Base-by-base conservation (phyloP, 2,113 vertebrate species). In the Machaerirhynchus nigripectus region DNA sequence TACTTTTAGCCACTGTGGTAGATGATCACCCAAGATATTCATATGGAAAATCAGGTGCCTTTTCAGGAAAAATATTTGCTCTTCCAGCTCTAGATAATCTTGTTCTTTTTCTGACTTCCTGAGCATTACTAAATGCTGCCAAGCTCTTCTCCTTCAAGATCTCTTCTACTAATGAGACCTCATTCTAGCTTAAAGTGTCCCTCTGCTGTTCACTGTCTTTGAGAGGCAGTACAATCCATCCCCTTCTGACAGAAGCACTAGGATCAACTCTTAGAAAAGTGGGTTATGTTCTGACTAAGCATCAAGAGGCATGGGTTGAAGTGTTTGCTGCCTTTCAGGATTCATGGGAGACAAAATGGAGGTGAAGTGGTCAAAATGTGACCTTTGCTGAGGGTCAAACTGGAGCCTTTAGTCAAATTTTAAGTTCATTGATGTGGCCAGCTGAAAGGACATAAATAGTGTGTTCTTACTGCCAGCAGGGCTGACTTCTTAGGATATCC, bases 81-180 rank as follows among this genome's bases (percentile, higher is more conserved):
- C 44, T 90, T 94, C 61, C 30, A 80, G 75, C 53, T 82, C 46
- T 73, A 87, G 65, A 82, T 65, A 89, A 63, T 94, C 84, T 93
- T 93, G 59, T 57, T 80, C 61, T 84, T 96, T 84, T 88, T 60
- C 59, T 90, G 88, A 88, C 75, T 96, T 96, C 92, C 95, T 95
- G 75, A 95, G 76, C 28, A 6, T 80, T 88, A 11, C 85, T 95
- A 96, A 96, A 84, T 92, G 47, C 87, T 90, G 92, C 93, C 56
- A 84, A 78, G 85, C 79, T 93, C 85, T 96, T 86, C 75, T 87
- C 78, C 76, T 96, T 93, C 80, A 97, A 94, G 86, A 95, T 84
- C 88, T 93, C 95, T 96, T 86, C 75, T 74, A 23, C 63, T 96
- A 96, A 96, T 96, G 86, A 94, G 95, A 95, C 73, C 77, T 90